Evolutionary conservation across 2,113 vertebrate species (phyloP).

Genomic region (Limnothrissa miodon): DNA sequence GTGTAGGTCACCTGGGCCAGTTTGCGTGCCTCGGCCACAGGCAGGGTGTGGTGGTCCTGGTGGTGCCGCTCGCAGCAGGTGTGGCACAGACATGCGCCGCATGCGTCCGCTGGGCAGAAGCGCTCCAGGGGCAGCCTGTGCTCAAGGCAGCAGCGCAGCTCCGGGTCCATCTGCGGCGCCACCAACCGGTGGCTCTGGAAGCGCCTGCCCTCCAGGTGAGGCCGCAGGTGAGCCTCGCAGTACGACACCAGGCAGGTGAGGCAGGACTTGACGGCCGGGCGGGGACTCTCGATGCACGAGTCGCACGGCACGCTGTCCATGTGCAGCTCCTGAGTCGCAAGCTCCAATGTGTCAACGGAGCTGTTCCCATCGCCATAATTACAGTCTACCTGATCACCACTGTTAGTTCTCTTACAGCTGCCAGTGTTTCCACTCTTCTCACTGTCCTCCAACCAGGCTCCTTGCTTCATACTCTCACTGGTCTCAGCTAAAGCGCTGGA

Average conservation of each 20-base stretch:
- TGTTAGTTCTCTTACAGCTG: not conserved
- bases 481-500: not conserved
- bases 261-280: slow-evolving; percentile 75
- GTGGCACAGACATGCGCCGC: slow-evolving; percentile 70
- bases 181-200: slow-evolving; percentile 80
- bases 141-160: slow-evolving; percentile 66
- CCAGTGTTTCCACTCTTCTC: not conserved
- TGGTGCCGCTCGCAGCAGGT: slow-evolving; percentile 63
- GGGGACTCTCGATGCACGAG: slow-evolving; percentile 68
- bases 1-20: slow-evolving; percentile 65
- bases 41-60: slow-evolving; percentile 38
- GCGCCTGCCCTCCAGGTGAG: slow-evolving; percentile 76
- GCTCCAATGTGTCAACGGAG: not conserved
- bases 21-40: slow-evolving; percentile 60
- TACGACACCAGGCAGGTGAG: slow-evolving; percentile 86
- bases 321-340: not conserved
- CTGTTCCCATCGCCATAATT: not conserved
- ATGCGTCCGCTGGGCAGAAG: slow-evolving; percentile 70
- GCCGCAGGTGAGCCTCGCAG: slow-evolving; percentile 79
- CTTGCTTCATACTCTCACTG: not conserved
- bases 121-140: slow-evolving; percentile 77
- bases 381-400: not conserved
- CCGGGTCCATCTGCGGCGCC: slow-evolving; percentile 70
- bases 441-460: not conserved
- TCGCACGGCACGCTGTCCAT: slow-evolving; percentile 69